Evolutionary conservation across 2,113 vertebrate species (phyloP).

Genomic region (Mola mola): DNA sequence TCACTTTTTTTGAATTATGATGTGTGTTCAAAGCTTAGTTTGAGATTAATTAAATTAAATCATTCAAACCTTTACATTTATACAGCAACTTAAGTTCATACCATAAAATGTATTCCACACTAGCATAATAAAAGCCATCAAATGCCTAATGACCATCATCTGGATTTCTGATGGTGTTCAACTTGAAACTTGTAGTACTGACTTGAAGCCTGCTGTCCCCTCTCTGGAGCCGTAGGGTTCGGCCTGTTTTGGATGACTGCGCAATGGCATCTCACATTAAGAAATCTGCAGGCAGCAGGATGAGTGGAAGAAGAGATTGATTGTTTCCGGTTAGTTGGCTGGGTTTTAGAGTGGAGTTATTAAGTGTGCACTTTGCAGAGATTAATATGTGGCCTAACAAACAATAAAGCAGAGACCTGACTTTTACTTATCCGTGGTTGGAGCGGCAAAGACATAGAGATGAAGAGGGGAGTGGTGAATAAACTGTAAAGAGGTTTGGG

Average conservation of each 20-base stretch:
- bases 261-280: conserved; percentile 50
- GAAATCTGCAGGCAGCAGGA: conserved; percentile 49
- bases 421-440: conserved; percentile 55
- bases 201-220: conserved; percentile 30
- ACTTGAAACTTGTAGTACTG: conserved; percentile 31
- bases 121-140: background rate
- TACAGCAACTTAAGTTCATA: too few relatives aligned
- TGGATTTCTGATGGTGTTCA: conserved; percentile 36
- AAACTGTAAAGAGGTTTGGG: conserved; percentile 12
- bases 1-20: too few relatives aligned
- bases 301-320: conserved; percentile 54
- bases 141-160: conserved; percentile 15
- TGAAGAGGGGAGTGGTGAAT: conserved; percentile 5
- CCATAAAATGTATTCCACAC: too few relatives aligned
- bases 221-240: conserved; percentile 7
- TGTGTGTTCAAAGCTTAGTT: too few relatives aligned
- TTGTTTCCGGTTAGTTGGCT: conserved; percentile 58
- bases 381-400: conserved; percentile 75
- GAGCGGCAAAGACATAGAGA: conserved; percentile 25
- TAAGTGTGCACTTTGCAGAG: conserved; percentile 67
- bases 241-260: conserved; percentile 23
- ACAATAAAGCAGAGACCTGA: conserved; percentile 42
- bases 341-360: conserved; percentile 64
- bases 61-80: too few relatives aligned
- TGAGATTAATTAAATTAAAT: too few relatives aligned